Base-by-base conservation (phyloP, 2,888 invertebrate genomes). In the Poecilobothrus nobilitatus region DNA sequence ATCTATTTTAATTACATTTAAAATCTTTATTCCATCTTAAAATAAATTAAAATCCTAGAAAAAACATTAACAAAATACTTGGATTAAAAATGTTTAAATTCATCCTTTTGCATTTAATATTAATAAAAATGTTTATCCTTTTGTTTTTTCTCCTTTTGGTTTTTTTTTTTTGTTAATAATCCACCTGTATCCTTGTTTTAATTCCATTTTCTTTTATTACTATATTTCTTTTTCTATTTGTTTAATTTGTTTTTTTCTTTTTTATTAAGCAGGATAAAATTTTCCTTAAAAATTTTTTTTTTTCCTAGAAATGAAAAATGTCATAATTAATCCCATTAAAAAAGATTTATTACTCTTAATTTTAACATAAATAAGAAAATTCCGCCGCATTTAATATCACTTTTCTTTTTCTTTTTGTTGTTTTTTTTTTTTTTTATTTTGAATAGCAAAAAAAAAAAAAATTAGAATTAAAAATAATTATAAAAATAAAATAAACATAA, bases 311-410 rank as follows among this genome's bases (percentile, higher is more conserved):
- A 53, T 18, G n/a, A 53, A 53, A 53, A 53, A 53, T 53, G 53
- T 53, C 53, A 53, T 53, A 53, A 53, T 53, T 53, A 53, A 53
- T 53, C 53, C 53, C 53, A 53, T 53, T 53, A 53, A 53, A 53
- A 53, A 53, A 53, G 53, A 53, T 53, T 53, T 53, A 53, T 53
- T 53, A 53, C 15, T 53, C 53, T 53, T 53, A 53, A 53, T 53
- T 53, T 53, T 6, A 53, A 15, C 53, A 53, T 53, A 53, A 53
- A 53, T 53, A 53, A 53, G 18, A 12, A 53, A 53, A 53, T 53
- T 53, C 53, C 53, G 18, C 18, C 53, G n/a, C 18, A 53, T 37
- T 37, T 37, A 37, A 37, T 37, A 10, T 34, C 34, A 44, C 12
- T 44, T 44, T 44, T 44, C 8, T 44, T 15, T 44, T 44, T 15